Base-by-base conservation (phyloP, 1,140 invertebrate species). In the Tetramorium alpestre region DNA sequence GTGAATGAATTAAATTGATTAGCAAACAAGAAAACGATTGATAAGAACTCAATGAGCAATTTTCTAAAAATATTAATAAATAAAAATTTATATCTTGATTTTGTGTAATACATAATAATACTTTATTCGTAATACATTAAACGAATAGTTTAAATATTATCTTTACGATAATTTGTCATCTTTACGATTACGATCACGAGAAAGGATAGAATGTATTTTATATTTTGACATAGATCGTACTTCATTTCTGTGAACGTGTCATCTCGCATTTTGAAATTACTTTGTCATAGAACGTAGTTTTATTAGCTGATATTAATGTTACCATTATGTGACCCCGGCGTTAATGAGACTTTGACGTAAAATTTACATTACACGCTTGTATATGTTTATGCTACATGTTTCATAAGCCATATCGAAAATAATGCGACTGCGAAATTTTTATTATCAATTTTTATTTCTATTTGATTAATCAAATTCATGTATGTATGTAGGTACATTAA, bases 281-380 rank as follows among this genome's bases (percentile, higher is more conserved):
- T 75, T 60, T 60, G n/a, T 73, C 54, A 73, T 60, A 64, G 47
- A 13, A 49, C 25, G 16, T 60, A 28, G 25, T 4, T 84, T 75
- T 84, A 84, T 84, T 84, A 56, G 54, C 13, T 56, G 28, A 60
- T 47, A 56, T 47, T 73, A 58, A 82, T 58, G 28, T 75, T 60
- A 47, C 16, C 51, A 28, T 2, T 5, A 22, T 47, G 38, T 38
- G 28, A 58, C 18, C 41, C 2, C 22, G 54, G 1, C 18, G 54
- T 49, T 62, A 60, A 84, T 73, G 67, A 47, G 25, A 73, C 25
- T 82, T 80, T 69, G 22, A 80, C 44, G 22, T 54, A 56, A 56
- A 81, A 81, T 81, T 81, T 70, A 56, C 22, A 58, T 70, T 56
- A 81, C 38, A 58, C 18, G 13, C 11, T 13, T 16, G 4, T 22